Base-by-base conservation (phyloP, 2,797 vertebrate species). In the Myioborus melanocephalus region DNA sequence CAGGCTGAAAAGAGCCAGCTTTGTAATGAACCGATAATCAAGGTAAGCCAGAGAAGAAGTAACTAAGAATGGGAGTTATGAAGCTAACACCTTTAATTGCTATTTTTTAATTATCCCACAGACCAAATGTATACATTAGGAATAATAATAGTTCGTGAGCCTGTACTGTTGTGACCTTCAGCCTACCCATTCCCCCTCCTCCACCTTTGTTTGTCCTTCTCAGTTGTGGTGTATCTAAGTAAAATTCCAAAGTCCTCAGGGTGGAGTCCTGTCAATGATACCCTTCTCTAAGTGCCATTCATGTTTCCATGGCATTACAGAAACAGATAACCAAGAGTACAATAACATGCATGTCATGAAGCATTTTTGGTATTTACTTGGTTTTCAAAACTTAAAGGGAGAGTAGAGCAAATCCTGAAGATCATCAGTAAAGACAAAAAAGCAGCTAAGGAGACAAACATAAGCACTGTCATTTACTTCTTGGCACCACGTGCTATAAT, bases 171-270 rank as follows among this genome's bases (percentile, higher is more conserved):
- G 79, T 91, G 94, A 93, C 94, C 94, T 92, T 93, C 89, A 83
- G 63, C 78, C 79, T 83, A 14, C 34, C 83, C 78, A 7, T 83
- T 82, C 27, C 53, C 49, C 53, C 68, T 93, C 63, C 92, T 89
- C 93, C 91, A 66, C 92, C 85, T 84, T 35, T 70, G 56, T 89
- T 89, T 87, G 53, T 87, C 70, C 55, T 60, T 66, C 72, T 75
- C 41, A 49, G 59, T 84, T 46, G 82, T 60, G 73, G 76, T 89
- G 89, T 94, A 65, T 83, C 78, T 41, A 61, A 96, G 93, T 83
- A 89, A 90, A 96, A 95, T 95, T 79, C 86, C 91, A 59, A 95
- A 93, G 91, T 96, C 87, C 92, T 94, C 61, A 61, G 95, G 93
- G 90, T 71, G 87, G 82, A 83, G 93, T 81, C 90, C 64, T 79